phyloP scores from a whole-genome alignment of 1,140 invertebrate species.

The Drosophila pallidifrons region DNA sequence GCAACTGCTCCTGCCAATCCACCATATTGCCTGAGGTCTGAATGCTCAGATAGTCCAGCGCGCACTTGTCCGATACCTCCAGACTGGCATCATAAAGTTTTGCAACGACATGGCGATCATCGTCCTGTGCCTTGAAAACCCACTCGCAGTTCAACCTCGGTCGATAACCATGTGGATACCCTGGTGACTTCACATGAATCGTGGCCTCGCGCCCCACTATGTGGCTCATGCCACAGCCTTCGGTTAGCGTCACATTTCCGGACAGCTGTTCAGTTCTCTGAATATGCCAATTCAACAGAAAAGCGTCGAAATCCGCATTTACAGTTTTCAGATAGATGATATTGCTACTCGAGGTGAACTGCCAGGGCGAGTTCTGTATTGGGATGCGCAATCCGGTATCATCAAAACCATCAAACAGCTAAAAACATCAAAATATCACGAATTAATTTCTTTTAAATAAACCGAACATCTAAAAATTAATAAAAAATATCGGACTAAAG shows the following conservation, averaged over 20 bases:
- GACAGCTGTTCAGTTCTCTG: background rate
- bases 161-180: conserved; percentile 91
- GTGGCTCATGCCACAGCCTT: conserved; percentile 40
- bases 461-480: background rate
- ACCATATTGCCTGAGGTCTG: conserved; percentile 54
- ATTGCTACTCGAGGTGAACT: conserved; percentile 88
- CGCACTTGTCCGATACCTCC: conserved; percentile 86
- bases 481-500: too few relatives aligned
- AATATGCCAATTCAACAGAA: conserved; percentile 87
- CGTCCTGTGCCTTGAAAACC: conserved; percentile 87
- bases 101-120: conserved; percentile 87
- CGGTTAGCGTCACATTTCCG: conserved; percentile 23
- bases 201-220: conserved; percentile 10
- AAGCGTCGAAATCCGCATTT: conserved; percentile 83
- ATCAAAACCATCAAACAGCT: conserved; percentile 89
- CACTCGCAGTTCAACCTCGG: conserved; percentile 91
- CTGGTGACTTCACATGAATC: conserved; percentile 88
- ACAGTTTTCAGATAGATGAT: conserved; percentile 87
- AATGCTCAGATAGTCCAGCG: conserved; percentile 86
- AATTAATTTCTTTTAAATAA: background rate
- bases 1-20: conserved; percentile 80
- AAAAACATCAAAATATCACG: background rate
- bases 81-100: conserved; percentile 86
- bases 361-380: conserved; percentile 80
- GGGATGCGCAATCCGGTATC: conserved; percentile 87